Percentiles rank a stretch among this genome's conserved stretches.
Evolutionary conservation across 2,888 invertebrate species (phyloP).

Genomic region (Drosophila incognita): DNA sequence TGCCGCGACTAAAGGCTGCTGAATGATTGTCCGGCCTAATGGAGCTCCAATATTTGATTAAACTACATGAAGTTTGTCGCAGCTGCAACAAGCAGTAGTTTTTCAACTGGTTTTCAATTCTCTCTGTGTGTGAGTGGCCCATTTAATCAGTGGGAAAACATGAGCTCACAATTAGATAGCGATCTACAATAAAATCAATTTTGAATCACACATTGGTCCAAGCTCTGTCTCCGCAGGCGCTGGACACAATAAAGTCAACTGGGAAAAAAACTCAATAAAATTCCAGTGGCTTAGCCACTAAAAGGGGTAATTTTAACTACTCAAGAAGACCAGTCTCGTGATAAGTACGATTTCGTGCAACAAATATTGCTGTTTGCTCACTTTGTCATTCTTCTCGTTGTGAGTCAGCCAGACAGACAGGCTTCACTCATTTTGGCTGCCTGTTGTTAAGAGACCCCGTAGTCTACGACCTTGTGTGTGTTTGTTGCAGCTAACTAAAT

Average conservation of each 20-base stretch:
- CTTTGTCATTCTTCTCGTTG: not conserved
- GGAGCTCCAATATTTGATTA: constrained; percentile 37
- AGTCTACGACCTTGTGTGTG: constrained; percentile 16
- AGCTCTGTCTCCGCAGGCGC: constrained; percentile 4
- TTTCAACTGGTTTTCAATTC: constrained; percentile 33
- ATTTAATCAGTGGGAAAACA: constrained; percentile 68
- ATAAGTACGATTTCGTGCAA: constrained; percentile 6
- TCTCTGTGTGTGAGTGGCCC: constrained; percentile 25
- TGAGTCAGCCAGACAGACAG: constrained; percentile 1
- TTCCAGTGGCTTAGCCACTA: constrained; percentile 26
- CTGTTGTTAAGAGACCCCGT: not conserved
- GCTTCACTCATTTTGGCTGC: not conserved
- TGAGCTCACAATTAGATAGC: constrained; percentile 50
- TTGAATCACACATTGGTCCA: constrained; percentile 48
- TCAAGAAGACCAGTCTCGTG: not conserved
- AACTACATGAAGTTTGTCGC: constrained; percentile 31
- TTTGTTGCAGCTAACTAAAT: constrained; percentile 44
- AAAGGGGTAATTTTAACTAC: not conserved
- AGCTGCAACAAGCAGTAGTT: constrained; percentile 34
- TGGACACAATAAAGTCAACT: constrained; percentile 21
- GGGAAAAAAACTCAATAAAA: not conserved
- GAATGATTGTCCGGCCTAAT: constrained; percentile 49
- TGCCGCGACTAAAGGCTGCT: constrained; percentile 8
- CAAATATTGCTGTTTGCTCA: constrained; percentile 13
- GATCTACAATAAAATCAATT: constrained; percentile 62